Percentiles rank a stretch among this genome's conserved stretches.
These are phyloP conservation scores for Drosophila borealis DNA, from an alignment of 2,888 invertebrate genomes.

Conservation along the genomic window DNA sequence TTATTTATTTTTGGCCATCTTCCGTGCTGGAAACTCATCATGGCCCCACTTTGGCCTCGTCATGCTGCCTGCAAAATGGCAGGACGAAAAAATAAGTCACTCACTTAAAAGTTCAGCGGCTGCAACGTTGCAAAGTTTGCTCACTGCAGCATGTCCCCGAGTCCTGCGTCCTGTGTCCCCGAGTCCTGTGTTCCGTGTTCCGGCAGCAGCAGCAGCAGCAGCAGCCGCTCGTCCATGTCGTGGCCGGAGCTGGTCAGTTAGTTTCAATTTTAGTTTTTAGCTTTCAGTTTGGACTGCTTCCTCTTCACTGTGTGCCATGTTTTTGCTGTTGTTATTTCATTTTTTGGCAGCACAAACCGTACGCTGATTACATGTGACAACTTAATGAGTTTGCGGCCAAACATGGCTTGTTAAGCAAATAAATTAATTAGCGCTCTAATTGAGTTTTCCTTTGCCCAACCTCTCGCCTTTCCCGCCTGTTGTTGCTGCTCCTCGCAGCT, in stretches of 20 bases:
- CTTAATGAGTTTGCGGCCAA: conserved; percentile 79
- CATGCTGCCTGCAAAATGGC: conserved; percentile 46
- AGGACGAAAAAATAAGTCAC: conserved; percentile 75
- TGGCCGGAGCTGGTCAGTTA: conserved; percentile 64
- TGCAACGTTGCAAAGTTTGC: conserved; percentile 75
- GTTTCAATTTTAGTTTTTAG: conserved; percentile 77
- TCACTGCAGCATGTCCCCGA: conserved; percentile 48
- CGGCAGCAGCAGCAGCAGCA: not conserved
- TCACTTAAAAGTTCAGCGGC: conserved; percentile 76
- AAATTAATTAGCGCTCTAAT: conserved; percentile 79
- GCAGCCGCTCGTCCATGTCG: conserved; percentile 34
- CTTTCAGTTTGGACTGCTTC: conserved; percentile 24
- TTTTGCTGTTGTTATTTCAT: conserved; percentile 1
- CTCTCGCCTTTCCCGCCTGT: not conserved
- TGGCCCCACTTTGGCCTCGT: conserved; percentile 12
- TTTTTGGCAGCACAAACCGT: conserved; percentile 48
- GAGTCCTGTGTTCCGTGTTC: conserved; percentile 31
- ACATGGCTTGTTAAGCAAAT: conserved; percentile 79
- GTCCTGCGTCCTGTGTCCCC: conserved; percentile 18
- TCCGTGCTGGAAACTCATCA: conserved; percentile 48
- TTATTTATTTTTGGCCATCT: conserved; percentile 16
- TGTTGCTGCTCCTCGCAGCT: not conserved
- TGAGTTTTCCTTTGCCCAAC: conserved; percentile 54
- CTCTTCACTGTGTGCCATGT: not conserved
- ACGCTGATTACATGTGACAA: conserved; percentile 80